Evolutionary conservation across 1,140 invertebrate genomes (phyloP), one percentile per base, ranked within the genome.

Genomic region (Hypothenemus hampei): DNA sequence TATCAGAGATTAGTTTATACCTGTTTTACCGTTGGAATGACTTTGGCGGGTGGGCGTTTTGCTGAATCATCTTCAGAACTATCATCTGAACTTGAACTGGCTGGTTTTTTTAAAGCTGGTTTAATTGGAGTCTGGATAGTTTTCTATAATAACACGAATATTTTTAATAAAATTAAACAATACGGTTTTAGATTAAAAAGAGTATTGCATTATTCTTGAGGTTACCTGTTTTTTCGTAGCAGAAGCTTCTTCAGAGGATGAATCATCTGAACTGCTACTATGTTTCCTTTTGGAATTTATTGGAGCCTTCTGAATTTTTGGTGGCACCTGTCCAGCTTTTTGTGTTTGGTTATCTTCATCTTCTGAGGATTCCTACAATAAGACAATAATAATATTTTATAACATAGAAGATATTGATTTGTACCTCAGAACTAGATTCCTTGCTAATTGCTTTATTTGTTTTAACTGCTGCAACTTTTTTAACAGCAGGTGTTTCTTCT

Each of bases 41-140:
- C 26, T 10, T 10, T n/a, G 15, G 16, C 18, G 35, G 20, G 13
- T n/a, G n/a, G n/a, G n/a, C n/a, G n/a, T n/a, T 31, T 16, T n/a
- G 13, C 20, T 11, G 26, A 22, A 52, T 57, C 53, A 20, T 60
- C 54, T 43, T 59, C 58, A 52, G 29, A 36, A 37, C 48, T 52
- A 54, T 64, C 61, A 4, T 71, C 68, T 5, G 67, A 65, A 46
- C 62, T 64, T 35, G 59, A 63, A 22, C 61, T 65, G 19, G 67
- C 58, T 44, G 64, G 48, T 41, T 68, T 69, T 57, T 58, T 39
- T 15, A 10, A 11, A 23, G 18, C 15, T 35, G 26, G 35, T 39
- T 43, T 59, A 4, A 48, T n/a, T n/a, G 37, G 15, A 22, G 50
- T 5, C 15, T 18, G 7, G 3, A 33, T 26, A 33, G 0, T 6